phyloP scores from a whole-genome alignment of 2,888 invertebrate species.

The Diaprepes abbreviatus region DNA sequence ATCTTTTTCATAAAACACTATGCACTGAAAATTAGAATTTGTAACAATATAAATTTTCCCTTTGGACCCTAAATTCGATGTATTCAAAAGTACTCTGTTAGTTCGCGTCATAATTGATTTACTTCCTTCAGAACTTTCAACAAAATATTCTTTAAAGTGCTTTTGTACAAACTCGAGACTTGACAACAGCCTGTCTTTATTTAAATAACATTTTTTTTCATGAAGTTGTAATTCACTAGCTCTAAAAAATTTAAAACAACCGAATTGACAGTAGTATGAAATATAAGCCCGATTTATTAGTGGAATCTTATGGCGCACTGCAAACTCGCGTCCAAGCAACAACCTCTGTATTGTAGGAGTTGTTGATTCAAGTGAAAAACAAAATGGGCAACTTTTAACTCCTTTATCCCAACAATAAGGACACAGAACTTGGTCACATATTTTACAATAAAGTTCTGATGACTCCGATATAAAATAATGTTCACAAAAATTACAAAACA shows the following conservation, averaged over 20 bases:
- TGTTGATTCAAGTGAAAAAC: too few species aligned
- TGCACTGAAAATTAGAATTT: background rate
- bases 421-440: too few species aligned
- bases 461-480: too few species aligned
- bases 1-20: background rate
- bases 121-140: background rate
- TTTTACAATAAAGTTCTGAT: too few species aligned
- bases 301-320: too few species aligned
- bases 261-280: background rate
- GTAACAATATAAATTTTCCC: background rate
- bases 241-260: background rate
- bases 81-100: background rate
- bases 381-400: too few species aligned
- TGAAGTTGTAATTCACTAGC: background rate
- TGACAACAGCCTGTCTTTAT: background rate
- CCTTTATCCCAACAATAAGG: too few species aligned
- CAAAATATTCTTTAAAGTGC: background rate
- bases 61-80: background rate
- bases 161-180: background rate
- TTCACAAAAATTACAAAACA: constrained; percentile 3
- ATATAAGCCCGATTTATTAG: too few species aligned
- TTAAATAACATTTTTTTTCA: background rate
- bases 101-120: background rate
- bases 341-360: too few species aligned
- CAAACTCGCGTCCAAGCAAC: too few species aligned